These are phyloP conservation scores for Characodon lateralis DNA, from an alignment of 2,797 vertebrate species.

Conservation along the genomic window DNA sequence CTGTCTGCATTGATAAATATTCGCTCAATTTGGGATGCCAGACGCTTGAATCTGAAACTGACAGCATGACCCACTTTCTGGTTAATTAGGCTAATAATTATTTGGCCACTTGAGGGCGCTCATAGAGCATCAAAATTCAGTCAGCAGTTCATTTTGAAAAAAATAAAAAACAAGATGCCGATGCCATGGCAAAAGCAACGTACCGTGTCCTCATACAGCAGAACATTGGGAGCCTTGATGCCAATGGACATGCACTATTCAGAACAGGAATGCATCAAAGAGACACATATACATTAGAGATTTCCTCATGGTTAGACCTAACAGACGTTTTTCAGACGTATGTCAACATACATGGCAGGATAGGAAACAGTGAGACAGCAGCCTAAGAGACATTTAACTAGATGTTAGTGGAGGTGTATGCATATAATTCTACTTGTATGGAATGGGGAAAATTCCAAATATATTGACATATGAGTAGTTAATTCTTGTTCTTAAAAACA, in stretches of 20 bases:
- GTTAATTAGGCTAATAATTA: background rate
- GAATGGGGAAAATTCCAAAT: no score
- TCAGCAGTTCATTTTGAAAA: background rate
- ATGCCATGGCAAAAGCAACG: background rate
- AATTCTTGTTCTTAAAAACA: background rate
- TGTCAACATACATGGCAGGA: no score
- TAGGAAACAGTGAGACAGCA: no score
- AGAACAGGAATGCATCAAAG: no score
- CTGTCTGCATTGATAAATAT: background rate
- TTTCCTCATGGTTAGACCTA: no score
- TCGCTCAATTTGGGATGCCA: background rate
- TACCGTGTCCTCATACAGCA: background rate
- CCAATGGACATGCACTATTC: no score
- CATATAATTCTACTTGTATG: no score
- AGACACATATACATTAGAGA: no score
- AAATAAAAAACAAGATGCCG: background rate
- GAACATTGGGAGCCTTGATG: no score
- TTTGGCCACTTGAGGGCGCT: background rate
- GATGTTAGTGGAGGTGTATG: no score
- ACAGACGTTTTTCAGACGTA: no score
- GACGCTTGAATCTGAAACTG: background rate
- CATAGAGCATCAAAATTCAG: background rate
- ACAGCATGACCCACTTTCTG: background rate
- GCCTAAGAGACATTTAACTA: no score
- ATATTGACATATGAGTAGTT: background rate